Conservation (phyloP, 2,888 invertebrate genomes). For the Resseliella maxima region DNA sequence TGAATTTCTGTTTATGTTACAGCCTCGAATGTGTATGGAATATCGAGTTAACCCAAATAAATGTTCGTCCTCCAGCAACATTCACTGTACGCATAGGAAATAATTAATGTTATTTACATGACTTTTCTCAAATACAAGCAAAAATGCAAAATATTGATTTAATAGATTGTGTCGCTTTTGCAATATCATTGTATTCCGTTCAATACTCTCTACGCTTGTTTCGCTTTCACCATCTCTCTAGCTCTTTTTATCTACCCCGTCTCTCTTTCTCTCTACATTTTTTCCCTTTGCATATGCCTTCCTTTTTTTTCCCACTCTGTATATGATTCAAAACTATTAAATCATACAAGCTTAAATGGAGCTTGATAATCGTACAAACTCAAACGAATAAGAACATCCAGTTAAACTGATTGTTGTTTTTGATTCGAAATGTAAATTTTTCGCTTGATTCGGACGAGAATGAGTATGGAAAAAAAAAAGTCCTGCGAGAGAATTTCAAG, state of each 20-base stretch:
- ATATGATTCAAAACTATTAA: constrained; percentile 33
- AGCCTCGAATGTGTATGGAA: background rate
- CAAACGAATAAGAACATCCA: background rate
- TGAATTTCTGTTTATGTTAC: background rate
- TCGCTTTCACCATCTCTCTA: too few species aligned
- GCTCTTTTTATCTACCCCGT: too few species aligned
- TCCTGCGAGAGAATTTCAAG: background rate
- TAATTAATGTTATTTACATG: constrained; percentile 53
- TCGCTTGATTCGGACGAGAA: background rate
- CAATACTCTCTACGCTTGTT: background rate
- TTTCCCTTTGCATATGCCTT: background rate
- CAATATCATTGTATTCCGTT: background rate
- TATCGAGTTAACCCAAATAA: background rate
- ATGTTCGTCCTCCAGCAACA: background rate
- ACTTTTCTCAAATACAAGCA: constrained; percentile 42
- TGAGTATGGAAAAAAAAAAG: background rate
- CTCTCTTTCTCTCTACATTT: too few species aligned
- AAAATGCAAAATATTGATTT: constrained; percentile 42
- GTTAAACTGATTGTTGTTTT: background rate
- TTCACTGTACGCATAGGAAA: constrained; percentile 21
- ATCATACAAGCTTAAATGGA: constrained; percentile 45
- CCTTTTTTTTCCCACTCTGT: background rate
- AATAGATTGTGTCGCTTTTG: constrained; percentile 4
- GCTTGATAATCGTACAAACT: background rate
- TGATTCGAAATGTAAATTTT: constrained; percentile 26